Percentiles rank a stretch among this genome's conserved stretches.
These are phyloP conservation scores for Grapholita molesta DNA, from an alignment of 1,140 invertebrate genomes.

Conservation along the genomic window DNA sequence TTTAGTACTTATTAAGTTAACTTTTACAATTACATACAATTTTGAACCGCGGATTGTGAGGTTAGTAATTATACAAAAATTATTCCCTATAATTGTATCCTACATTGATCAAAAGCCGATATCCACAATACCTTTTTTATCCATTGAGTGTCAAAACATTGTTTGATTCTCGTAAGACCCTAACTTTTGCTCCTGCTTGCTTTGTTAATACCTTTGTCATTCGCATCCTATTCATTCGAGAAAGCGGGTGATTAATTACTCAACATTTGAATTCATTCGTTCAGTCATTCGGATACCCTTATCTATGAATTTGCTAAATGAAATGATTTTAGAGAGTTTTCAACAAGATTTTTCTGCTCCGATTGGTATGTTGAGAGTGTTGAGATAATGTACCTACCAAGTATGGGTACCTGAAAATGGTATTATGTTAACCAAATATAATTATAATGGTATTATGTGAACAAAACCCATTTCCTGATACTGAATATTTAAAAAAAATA, in stretches of 20 bases:
- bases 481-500: too few relatives aligned
- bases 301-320: conserved; percentile 8
- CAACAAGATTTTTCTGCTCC: background rate
- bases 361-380: background rate
- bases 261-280: conserved; percentile 11
- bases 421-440: background rate
- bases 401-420: background rate
- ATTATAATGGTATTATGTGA: too few relatives aligned
- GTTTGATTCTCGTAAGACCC: too few relatives aligned
- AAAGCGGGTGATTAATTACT: conserved; percentile 1
- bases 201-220: background rate
- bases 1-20: too few relatives aligned
- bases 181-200: background rate
- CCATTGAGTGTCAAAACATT: too few relatives aligned
- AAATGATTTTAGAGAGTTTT: conserved; percentile 6
- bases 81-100: too few relatives aligned
- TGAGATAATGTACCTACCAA: background rate
- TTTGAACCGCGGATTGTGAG: too few relatives aligned
- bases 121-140: too few relatives aligned
- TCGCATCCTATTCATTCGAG: background rate
- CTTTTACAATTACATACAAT: too few relatives aligned
- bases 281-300: background rate
- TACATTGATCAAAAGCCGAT: too few relatives aligned
- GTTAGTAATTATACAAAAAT: too few relatives aligned
- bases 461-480: too few relatives aligned